Evolutionary conservation across 2,888 invertebrate genomes (phyloP).

Genomic region (Pteria penguin): DNA sequence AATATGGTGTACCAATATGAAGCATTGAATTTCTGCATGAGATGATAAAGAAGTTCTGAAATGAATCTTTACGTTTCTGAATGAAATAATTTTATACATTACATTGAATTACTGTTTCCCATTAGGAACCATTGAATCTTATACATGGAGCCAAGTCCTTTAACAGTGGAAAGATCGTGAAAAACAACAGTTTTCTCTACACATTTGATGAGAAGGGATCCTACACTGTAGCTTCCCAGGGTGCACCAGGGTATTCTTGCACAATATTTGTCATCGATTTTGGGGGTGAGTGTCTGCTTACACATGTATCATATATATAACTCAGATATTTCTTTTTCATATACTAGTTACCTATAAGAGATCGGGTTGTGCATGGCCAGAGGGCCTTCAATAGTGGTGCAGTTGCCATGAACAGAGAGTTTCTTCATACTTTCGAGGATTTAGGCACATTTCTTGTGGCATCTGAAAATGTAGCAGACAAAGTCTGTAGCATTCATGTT

Average conservation of each 20-base stretch:
- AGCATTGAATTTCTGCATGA: no score
- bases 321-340: background rate
- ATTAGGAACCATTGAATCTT: constrained; percentile 76
- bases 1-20: no score
- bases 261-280: constrained; percentile 71
- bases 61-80: no score
- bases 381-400: constrained; percentile 4
- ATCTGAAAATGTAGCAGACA: constrained; percentile 6
- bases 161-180: constrained; percentile 78
- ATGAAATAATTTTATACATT: no score
- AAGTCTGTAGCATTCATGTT: constrained; percentile 8
- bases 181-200: constrained; percentile 78
- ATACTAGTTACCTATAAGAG: constrained; percentile 10
- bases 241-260: constrained; percentile 77
- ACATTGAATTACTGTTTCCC: no score
- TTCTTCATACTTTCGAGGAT: constrained; percentile 22
- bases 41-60: no score
- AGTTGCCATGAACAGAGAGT: constrained; percentile 16
- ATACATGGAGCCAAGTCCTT: constrained; percentile 77
- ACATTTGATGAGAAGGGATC: constrained; percentile 78
- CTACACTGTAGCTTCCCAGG: constrained; percentile 79
- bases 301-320: no score
- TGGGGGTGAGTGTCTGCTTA: constrained; percentile 64
- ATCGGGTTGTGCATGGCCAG: constrained; percentile 6
- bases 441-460: constrained; percentile 8